Base-by-base conservation (phyloP, 2,113 vertebrate species). In the Geothlypis trichas region DNA sequence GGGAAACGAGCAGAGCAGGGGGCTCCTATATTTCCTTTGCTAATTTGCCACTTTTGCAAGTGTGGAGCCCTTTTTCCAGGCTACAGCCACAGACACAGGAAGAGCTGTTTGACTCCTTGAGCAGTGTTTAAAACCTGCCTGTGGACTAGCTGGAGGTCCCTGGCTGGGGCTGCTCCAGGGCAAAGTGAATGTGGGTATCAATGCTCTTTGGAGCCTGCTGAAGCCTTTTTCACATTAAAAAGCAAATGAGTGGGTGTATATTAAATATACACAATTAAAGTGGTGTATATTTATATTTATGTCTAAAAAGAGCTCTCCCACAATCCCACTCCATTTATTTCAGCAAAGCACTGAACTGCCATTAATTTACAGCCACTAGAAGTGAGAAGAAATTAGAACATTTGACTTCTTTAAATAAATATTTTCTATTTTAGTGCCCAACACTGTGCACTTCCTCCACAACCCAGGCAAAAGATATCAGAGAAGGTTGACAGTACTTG, bases 381-480 rank as follows among this genome's bases (percentile, higher is more conserved):
- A 93, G 59, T 68, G 51, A 85, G 57, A 37, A 80, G 26, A 66
- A 89, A 79, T 73, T 65, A 57, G 11, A 77, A 49, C 1, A 0
- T 54, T 72, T 93, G 42, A 41, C 41, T 93, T 77, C 65, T 80
- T 85, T 75, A 87, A 73, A 74, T 59, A 81, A 94, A 52, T 76
- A 72, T 94, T 84, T 74, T 46, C 61, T 74, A 17, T 75, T 95
- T 82, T 49, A 68, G 44, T 62, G 27, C 46, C 63, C 47, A 22
- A 26, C 14, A 2, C 30, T 54, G 15, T 51, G 61, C 39, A 30
- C 55, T 84, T 77, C 42, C 55, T 72, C 59, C 37, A 30, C 42
- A 71, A 39, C 37, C 65, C 28, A 87, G 51, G 77, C 20, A 37
- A 57, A 86, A 85, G 58, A 41, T 15, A 37, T 49, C 54, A 41